phyloP scores from a whole-genome alignment of 2,797 vertebrate species.

The Mormyrus proboscirostris region DNA sequence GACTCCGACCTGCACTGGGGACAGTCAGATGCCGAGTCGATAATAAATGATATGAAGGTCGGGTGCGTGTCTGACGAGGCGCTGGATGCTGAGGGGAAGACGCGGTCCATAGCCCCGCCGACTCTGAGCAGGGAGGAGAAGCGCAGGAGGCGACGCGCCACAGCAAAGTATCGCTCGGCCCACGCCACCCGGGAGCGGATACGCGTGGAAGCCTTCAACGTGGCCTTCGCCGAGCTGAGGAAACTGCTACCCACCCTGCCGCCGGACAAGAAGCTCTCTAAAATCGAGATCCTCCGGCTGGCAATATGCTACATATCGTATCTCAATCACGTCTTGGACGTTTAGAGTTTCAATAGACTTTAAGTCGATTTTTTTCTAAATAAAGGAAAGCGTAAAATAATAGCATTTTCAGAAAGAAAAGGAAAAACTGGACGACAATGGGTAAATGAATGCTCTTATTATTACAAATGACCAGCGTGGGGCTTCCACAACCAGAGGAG shows the following conservation, averaged over 20 bases:
- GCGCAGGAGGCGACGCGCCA: conserved; percentile 66
- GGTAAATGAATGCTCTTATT: background rate
- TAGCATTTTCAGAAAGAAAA: background rate
- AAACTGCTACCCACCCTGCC: conserved; percentile 74
- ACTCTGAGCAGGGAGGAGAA: conserved; percentile 78
- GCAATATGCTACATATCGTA: conserved; percentile 82
- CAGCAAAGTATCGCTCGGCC: conserved; percentile 70
- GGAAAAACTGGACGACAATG: conserved; percentile 3
- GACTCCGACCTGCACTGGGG: conserved; percentile 77
- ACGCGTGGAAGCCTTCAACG: conserved; percentile 75
- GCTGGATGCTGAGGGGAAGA: conserved; percentile 62
- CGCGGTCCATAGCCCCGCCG: conserved; percentile 60
- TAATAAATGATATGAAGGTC: conserved; percentile 68
- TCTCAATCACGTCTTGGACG: conserved; percentile 73
- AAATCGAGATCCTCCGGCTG: conserved; percentile 77
- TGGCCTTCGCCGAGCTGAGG: conserved; percentile 73
- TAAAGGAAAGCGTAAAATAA: background rate
- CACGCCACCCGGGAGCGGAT: conserved; percentile 75
- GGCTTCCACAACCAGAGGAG: background rate
- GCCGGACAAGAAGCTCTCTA: conserved; percentile 77
- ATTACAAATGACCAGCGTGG: background rate
- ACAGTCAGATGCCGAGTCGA: conserved; percentile 71
- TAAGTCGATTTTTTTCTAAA: background rate
- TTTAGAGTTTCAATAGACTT: conserved; percentile 44
- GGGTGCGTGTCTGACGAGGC: conserved; percentile 74